Conservation (phyloP, 1,140 invertebrate species). For the Contarinia nasturtii region DNA sequence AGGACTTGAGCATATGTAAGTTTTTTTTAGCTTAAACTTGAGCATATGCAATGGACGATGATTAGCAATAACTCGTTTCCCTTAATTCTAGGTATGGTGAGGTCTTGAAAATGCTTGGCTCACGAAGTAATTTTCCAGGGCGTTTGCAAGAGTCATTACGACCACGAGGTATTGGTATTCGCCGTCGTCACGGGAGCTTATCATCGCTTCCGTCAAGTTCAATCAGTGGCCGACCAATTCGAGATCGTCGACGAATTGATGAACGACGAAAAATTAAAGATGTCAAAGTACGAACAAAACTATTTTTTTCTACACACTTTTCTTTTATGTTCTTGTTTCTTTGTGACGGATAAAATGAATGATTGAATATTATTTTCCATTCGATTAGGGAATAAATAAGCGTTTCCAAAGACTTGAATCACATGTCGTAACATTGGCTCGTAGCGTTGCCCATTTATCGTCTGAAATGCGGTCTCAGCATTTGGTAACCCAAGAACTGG, state of each 20-base stretch:
- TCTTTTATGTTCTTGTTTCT: too few species aligned
- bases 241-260: slow-evolving; percentile 39
- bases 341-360: too few species aligned
- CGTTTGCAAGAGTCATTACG: slow-evolving; percentile 9
- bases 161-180: slow-evolving; percentile 5
- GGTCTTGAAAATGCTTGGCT: slow-evolving; percentile 62
- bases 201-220: slow-evolving; percentile 66
- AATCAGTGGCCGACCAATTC: slow-evolving; percentile 49
- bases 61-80: too few species aligned
- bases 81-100: slow-evolving; percentile 33
- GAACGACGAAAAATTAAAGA: slow-evolving; percentile 59
- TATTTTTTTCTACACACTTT: too few species aligned
- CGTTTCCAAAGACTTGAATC: slow-evolving; percentile 78
- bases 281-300: slow-evolving; percentile 33
- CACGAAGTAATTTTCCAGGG: slow-evolving; percentile 29
- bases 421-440: slow-evolving; percentile 76
- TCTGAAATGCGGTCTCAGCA: slow-evolving; percentile 84
- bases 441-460: slow-evolving; percentile 81
- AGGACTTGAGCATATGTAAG: slow-evolving; percentile 75
- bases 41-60: too few species aligned
- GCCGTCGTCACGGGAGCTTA: slow-evolving; percentile 48
- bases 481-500: slow-evolving; percentile 77
- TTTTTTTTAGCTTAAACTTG: too few species aligned
- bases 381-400: slow-evolving; percentile 54
- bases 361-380: too few species aligned